Evolutionary conservation across 2,888 invertebrate genomes (phyloP), one percentile per base, ranked within the genome.

Genomic region (Entomobrya proxima): DNA sequence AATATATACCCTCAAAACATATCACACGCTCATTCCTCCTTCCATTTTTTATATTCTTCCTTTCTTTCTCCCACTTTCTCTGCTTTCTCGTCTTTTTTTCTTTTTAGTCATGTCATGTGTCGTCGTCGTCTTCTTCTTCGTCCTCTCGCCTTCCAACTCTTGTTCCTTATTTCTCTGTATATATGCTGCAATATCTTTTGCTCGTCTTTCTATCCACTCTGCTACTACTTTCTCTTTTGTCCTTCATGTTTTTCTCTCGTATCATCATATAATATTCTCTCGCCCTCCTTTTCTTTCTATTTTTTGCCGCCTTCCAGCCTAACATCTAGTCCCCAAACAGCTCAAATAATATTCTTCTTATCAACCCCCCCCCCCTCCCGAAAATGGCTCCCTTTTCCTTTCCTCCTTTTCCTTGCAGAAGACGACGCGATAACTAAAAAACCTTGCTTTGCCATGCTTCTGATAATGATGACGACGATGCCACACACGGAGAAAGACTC

Each of bases 91-190:
- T 7, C 11, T 21, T 9, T 9, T 18, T 21, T 52, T 18, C 21
- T 21, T 21, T 52, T 52, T 18, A 61, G 58, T 61, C 58, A 61
- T 61, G 58, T 61, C 58, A 61, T 61, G n/a, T n/a, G 58, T 61
- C 58, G 58, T 32, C 58, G 6, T 61, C 30, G 18, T 52, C 40
- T 40, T 40, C 40, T 40, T 40, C 11, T 40, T 11, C 40, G n/a
- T 61, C 58, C 11, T 61, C n/a, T 61, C 58, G 30, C 15, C 58
- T 32, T 61, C 50, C 21, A n/a, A 18, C 50, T 40, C 40, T 61
- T 32, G 30, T 30, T 15, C 15, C 58, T 30, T 5, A 13, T n/a
- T 18, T 52, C 9, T n/a, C 21, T 9, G 1, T 52, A 52, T 2
- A 52, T 21, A 15, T 52, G n/a, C n/a, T n/a, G n/a, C n/a, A n/a